These are phyloP conservation scores for Drosophila neocordata DNA, from an alignment of 1,140 invertebrate species.

Conservation along the genomic window DNA sequence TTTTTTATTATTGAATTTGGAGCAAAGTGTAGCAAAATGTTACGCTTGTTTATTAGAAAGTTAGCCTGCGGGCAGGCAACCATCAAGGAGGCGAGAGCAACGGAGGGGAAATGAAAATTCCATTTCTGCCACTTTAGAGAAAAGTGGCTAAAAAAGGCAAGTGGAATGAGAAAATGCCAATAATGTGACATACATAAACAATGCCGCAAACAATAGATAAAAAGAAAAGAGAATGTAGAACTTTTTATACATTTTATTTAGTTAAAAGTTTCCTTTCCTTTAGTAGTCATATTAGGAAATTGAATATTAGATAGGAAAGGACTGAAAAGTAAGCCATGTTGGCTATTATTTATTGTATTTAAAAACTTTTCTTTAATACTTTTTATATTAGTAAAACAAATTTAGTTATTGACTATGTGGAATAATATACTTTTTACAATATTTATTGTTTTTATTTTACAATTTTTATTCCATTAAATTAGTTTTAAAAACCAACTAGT, in stretches of 20 bases:
- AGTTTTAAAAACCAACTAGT: too few relatives aligned
- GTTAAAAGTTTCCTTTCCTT: neutral
- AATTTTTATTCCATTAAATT: too few relatives aligned
- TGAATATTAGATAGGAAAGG: neutral
- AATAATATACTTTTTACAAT: too few relatives aligned
- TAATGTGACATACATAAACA: slow-evolving; percentile 56
- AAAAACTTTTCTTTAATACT: too few relatives aligned
- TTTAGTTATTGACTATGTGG: too few relatives aligned
- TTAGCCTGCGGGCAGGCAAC: neutral
- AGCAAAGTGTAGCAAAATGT: slow-evolving; percentile 33
- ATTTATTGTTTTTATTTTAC: too few relatives aligned
- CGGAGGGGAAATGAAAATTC: slow-evolving; percentile 37
- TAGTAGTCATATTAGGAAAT: neutral
- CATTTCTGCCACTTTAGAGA: slow-evolving; percentile 23
- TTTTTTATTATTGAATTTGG: slow-evolving; percentile 48
- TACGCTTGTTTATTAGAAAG: slow-evolving; percentile 55
- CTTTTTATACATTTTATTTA: slow-evolving; percentile 23
- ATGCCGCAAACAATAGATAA: slow-evolving; percentile 33
- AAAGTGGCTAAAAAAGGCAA: slow-evolving; percentile 1
- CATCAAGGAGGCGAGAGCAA: slow-evolving; percentile 1
- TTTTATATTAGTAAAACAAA: too few relatives aligned
- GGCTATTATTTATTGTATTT: too few relatives aligned
- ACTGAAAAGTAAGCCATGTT: too few relatives aligned
- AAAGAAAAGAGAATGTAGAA: slow-evolving; percentile 31
- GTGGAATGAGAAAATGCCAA: slow-evolving; percentile 16